Base-by-base conservation (phyloP, 2,888 invertebrate species). In the Epiblema foenella region DNA sequence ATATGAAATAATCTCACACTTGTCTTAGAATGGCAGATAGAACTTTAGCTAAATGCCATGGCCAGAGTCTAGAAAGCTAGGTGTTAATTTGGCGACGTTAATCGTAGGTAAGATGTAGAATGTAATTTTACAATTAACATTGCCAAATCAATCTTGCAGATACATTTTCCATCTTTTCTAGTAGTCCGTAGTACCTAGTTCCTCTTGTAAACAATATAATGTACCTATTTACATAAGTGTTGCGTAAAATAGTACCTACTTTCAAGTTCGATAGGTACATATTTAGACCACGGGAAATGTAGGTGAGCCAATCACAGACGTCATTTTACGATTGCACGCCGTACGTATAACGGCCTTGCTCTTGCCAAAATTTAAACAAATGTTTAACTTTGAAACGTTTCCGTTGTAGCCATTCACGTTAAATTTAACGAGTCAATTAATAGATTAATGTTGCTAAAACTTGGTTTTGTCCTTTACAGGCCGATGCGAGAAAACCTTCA, bases 401-500 rank as follows among this genome's bases (percentile, higher is more conserved):
- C 54, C 65, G 46, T 66, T 70, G 29, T 49, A 56, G 39, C 56
- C 51, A 24, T 46, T 62, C 42, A 60, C 12, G 59, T 39, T 52
- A 51, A 42, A 56, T 63, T 49, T 24, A 49, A 56, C 46, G 20
- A 52, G n/a, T 29, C 0, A 46, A 56, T 18, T 57, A 51, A 64
- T 12, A 37, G 33, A 59, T 57, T 68, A 58, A 29, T 54, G 1
- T 52, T 52, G 10, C 12, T 54, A 65, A 58, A 69, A 60, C 51
- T 54, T 68, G 77, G 70, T 74, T 63, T 78, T 54, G 68, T 81
- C 72, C 72, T 78, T 93, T 93, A 73, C 92, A 97, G 97, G 81
- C 97, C 97, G 15, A 95, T 97, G 82, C 86, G 94, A 12, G 96
- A 96, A 72, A 96, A 95, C 84, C 94, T 95, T 15, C 94, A 94